phyloP scores from a whole-genome alignment of 1,140 invertebrate species.

The Atta colombica region DNA sequence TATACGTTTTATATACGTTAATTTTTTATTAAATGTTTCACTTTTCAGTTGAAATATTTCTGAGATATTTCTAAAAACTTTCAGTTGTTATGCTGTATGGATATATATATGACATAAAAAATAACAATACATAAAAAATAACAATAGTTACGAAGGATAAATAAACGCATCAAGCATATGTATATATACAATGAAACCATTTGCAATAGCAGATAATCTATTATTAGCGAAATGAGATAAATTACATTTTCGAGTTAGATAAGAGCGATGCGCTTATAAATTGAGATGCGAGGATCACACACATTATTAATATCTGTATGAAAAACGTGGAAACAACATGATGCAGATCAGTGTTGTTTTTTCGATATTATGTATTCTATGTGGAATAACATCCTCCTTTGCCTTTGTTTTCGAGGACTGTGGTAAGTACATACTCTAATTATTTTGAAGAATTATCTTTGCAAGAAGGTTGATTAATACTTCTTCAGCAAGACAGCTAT shows the following conservation, averaged over 20 bases:
- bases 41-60: too few relatives aligned
- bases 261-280: conserved; percentile 36
- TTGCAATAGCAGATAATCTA: neutral
- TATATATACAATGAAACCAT: neutral
- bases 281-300: conserved; percentile 20
- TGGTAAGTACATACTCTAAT: conserved; percentile 68
- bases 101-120: too few relatives aligned
- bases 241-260: conserved; percentile 29
- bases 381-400: neutral
- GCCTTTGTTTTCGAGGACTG: conserved; percentile 68
- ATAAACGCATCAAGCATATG: too few relatives aligned
- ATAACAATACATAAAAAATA: too few relatives aligned
- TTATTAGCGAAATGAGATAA: conserved; percentile 44
- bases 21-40: too few relatives aligned
- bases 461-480: neutral
- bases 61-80: too few relatives aligned
- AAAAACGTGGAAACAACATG: conserved; percentile 59
- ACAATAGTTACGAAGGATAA: too few relatives aligned
- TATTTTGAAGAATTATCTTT: conserved; percentile 11
- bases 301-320: conserved; percentile 40
- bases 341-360: conserved; percentile 6
- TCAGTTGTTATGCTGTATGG: too few relatives aligned
- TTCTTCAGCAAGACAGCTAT: neutral
- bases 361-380: conserved; percentile 37
- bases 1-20: too few relatives aligned